Evolutionary conservation across 1,140 invertebrate species (phyloP), one percentile per base, ranked within the genome.

Genomic region (Panonychus citri): DNA sequence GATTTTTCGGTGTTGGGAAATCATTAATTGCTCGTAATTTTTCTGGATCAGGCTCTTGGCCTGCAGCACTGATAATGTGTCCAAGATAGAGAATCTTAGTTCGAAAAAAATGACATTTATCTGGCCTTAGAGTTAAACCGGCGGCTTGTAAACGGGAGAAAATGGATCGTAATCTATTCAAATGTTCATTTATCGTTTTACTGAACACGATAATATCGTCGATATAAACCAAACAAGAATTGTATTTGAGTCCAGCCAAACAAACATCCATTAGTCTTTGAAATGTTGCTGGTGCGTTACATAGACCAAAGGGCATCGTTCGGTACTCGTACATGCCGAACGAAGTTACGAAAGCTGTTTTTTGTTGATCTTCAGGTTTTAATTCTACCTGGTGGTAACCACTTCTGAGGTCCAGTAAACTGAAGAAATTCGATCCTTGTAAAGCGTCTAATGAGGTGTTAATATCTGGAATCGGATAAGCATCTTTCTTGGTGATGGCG

Each of bases 311-410:
- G 13, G 64, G 63, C 63, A 63, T 62, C 1, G 30, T 17, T 19
- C 13, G 17, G 17, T 26, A 64, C 54, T 64, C 26, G n/a, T 49
- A 64, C 10, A 59, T 50, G 39, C 56, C 62, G 17, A 10, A 15
- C 13, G 49, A 24, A 19, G 50, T 46, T 1, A 27, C 12, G 42
- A n/a, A n/a, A 58, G 42, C 2, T 49, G 46, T n/a, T 62, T 56
- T 55, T 17, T 27, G 25, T 30, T 17, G 15, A 48, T 59, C 25
- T 1, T 65, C 62, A 28, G 62, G 59, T 49, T 66, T 60, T 1
- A 70, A 51, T 3, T 67, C 34, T 58, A 73, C 24, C 62, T 74
- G 74, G 60, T 70, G 68, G 57, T 72, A 77, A 0, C 74, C 75
- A 25, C 63, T 59, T n/a, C n/a, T 25, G 28, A 75, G 62, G 65